Percentiles rank a stretch among this genome's conserved stretches.
phyloP scores from a whole-genome alignment of 2,888 invertebrate genomes.

The Metalampra italica region DNA sequence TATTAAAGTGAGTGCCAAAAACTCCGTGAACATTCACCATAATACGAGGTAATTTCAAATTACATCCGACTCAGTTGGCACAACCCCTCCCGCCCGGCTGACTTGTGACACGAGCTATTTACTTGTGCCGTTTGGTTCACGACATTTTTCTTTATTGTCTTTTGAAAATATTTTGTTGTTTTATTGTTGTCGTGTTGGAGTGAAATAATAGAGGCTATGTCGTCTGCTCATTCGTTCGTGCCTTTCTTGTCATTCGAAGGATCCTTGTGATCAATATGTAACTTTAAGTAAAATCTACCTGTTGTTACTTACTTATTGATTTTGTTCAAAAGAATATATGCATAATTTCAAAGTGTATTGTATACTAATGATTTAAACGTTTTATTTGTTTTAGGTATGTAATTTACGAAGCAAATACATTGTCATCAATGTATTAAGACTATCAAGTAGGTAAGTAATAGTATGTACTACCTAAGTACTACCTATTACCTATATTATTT shows the following conservation, averaged over 20 bases:
- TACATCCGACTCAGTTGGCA: constrained; percentile 42
- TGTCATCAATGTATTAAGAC: no score
- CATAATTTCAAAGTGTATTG: no score
- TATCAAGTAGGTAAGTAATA: no score
- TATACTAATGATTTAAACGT: not conserved
- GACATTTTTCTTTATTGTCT: constrained; percentile 30
- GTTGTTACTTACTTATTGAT: no score
- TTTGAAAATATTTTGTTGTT: constrained; percentile 10
- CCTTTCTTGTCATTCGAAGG: no score
- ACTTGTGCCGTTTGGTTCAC: constrained; percentile 32
- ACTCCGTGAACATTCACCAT: constrained; percentile 26
- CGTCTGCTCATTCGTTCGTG: no score
- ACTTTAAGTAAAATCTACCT: no score
- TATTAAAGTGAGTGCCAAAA: constrained; percentile 49
- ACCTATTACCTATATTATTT: no score
- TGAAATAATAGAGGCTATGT: not conserved
- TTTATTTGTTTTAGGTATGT: not conserved
- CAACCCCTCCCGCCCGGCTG: constrained; percentile 26
- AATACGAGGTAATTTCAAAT: constrained; percentile 54
- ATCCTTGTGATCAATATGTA: no score
- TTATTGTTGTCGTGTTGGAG: not conserved
- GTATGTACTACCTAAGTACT: no score
- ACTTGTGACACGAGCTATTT: constrained; percentile 32
- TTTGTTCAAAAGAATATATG: no score
- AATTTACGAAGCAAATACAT: no score